Base-by-base conservation (phyloP, 2,113 vertebrate genomes). In the Corythornis cristatus region DNA sequence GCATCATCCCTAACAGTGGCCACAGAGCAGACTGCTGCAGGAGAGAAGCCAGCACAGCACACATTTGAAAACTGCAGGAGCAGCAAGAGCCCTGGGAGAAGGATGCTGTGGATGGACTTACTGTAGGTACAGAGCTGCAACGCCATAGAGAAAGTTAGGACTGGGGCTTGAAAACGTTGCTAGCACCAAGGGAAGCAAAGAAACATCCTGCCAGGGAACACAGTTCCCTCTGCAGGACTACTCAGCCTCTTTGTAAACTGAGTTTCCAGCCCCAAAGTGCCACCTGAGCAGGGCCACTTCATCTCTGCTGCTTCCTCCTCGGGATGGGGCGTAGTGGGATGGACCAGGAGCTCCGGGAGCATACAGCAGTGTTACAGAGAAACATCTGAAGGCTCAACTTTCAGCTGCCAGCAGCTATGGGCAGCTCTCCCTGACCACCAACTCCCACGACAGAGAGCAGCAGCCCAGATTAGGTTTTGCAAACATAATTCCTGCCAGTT, bases 251-350 rank as follows among this genome's bases (percentile, higher is more conserved):
- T 65, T 64, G 43, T 3, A 90, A 86, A 67, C 2, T 2, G 3
- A 15, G 7, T 46, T 88, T 60, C 43, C 61, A 72, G n/a, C 35
- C 33, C 43, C 18, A 40, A 42, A 80, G 58, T 25, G 8, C 18
- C n/a, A 83, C 20, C 45, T 3, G 4, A 43, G 62, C 2, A 4
- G 3, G 26, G 23, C 17, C 7, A 29, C 51, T 84, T 51, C 48
- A 68, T 12, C 40, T 29, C 65, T 10, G 4, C 21, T 28, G 7
- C 46, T 16, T 28, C 6, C 26, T 80, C n/a, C 56, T 45, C 0
- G 0, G 40, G 43, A 50, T 0, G 1, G 18, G 43, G 37, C 26
- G 48, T 31, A 85, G 35, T 3, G 14, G 22, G n/a, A 21, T 11
- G 31, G 42, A 57, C 5, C n/a, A 26, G n/a, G 13, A 79, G 43